Percentiles rank a stretch among this genome's conserved stretches.
These are phyloP conservation scores for Drosophila borborema DNA, from an alignment of 2,888 invertebrate species.

Conservation along the genomic window DNA sequence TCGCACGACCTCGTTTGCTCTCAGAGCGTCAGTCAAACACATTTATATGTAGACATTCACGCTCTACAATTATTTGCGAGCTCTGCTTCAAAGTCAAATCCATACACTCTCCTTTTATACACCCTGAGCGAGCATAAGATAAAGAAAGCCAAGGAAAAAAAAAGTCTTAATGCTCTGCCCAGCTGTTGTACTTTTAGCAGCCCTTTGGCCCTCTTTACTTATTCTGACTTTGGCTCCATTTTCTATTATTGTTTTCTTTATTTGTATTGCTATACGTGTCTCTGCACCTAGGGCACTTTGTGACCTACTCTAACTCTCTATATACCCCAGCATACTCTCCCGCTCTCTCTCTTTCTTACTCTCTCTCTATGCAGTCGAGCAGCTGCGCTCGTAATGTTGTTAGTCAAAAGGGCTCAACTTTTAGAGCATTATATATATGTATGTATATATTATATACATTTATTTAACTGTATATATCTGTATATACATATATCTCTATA, in stretches of 20 bases:
- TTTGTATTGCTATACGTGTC: conserved; percentile 77
- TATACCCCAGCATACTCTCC: background rate
- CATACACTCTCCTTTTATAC: background rate
- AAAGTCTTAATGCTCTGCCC: conserved; percentile 42
- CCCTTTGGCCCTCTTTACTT: conserved; percentile 47
- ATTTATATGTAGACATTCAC: too few relatives aligned
- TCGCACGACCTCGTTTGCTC: too few relatives aligned
- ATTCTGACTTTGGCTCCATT: conserved; percentile 63
- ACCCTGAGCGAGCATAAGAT: background rate
- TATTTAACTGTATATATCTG: background rate
- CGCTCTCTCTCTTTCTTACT: conserved; percentile 1
- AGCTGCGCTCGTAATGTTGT: conserved; percentile 65
- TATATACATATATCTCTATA: conserved; percentile 4
- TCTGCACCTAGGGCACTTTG: conserved; percentile 76
- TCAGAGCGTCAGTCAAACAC: too few relatives aligned
- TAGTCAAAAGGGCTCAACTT: conserved; percentile 21
- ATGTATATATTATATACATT: background rate
- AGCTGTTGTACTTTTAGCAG: conserved; percentile 51
- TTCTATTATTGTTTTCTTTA: conserved; percentile 80
- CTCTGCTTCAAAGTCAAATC: too few relatives aligned
- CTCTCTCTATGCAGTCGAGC: conserved; percentile 28
- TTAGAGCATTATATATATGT: conserved; percentile 5
- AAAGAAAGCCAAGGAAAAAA: background rate
- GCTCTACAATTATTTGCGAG: too few relatives aligned
- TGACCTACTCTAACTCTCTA: conserved; percentile 5